phyloP scores from a whole-genome alignment of 2,113 vertebrate genomes.

The Perognathus longimembris region DNA sequence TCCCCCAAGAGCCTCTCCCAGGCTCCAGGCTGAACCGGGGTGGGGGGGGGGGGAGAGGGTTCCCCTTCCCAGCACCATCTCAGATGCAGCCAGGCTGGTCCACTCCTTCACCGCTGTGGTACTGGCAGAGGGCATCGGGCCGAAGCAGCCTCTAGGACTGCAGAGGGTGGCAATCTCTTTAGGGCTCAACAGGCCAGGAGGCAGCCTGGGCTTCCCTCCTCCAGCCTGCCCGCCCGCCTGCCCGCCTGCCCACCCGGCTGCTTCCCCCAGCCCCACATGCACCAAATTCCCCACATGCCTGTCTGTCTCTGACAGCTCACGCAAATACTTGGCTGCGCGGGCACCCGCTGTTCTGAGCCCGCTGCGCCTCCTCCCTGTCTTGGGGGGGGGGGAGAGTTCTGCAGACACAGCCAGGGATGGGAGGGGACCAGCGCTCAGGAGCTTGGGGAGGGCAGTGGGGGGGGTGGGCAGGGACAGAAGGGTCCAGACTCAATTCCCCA shows the following conservation, averaged over 20 bases:
- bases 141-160: not conserved
- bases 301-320: slow-evolving; percentile 83
- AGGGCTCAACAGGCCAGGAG: slow-evolving; percentile 14
- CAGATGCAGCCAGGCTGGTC: not conserved
- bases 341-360: slow-evolving; percentile 82
- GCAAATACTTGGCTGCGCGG: slow-evolving; percentile 81
- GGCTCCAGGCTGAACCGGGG: not conserved
- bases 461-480: not conserved
- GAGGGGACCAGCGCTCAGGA: slow-evolving; percentile 63
- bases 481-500: not conserved
- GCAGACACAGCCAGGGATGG: slow-evolving; percentile 63
- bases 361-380: slow-evolving; percentile 76
- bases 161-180: not conserved
- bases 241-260: slow-evolving; percentile 72
- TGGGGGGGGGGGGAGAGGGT: too few relatives aligned
- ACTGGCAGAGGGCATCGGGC: not conserved
- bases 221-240: not conserved
- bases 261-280: slow-evolving; percentile 79
- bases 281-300: slow-evolving; percentile 84
- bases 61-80: not conserved
- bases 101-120: not conserved
- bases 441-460: slow-evolving; percentile 38
- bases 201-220: slow-evolving; percentile 59
- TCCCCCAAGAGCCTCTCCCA: slow-evolving; percentile 3
- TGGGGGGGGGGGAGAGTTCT: slow-evolving; percentile 67